These are phyloP conservation scores for Microtus montanus DNA, from an alignment of 2,113 vertebrate species.

Conservation along the genomic window DNA sequence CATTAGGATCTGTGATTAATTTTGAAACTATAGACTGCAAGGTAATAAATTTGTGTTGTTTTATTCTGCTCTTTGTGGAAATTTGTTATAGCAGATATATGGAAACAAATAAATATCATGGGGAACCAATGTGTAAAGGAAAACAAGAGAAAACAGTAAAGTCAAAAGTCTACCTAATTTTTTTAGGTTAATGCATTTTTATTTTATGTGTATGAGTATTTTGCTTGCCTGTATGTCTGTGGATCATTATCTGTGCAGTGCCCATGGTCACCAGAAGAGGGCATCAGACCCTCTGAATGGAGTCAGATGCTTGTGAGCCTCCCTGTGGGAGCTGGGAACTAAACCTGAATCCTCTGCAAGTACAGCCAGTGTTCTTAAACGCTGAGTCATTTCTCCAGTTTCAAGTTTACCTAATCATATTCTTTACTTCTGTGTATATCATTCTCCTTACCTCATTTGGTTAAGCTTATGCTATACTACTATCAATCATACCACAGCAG, in stretches of 20 bases:
- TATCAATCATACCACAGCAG: neutral
- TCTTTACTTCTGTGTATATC: neutral
- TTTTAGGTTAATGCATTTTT: neutral
- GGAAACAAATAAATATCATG: neutral
- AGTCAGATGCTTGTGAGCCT: neutral
- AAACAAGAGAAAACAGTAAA: neutral
- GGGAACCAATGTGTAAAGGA: neutral
- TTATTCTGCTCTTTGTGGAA: neutral
- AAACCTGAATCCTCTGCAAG: neutral
- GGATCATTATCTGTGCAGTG: neutral
- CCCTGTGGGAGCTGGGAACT: neutral
- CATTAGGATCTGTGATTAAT: neutral
- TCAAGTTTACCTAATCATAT: neutral
- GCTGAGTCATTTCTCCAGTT: neutral
- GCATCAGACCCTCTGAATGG: neutral
- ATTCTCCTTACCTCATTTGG: neutral
- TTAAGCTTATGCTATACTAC: neutral
- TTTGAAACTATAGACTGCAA: neutral
- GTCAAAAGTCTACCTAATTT: neutral
- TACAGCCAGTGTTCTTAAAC: neutral
- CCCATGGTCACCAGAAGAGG: neutral
- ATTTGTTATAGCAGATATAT: neutral
- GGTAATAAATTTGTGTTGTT: neutral
- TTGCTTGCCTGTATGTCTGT: neutral
- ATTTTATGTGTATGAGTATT: neutral